A percentile compares a stretch with the other conserved stretches of the same genome.
Conservation (phyloP, 2,113 vertebrate species). For the Tetrax tetrax region DNA sequence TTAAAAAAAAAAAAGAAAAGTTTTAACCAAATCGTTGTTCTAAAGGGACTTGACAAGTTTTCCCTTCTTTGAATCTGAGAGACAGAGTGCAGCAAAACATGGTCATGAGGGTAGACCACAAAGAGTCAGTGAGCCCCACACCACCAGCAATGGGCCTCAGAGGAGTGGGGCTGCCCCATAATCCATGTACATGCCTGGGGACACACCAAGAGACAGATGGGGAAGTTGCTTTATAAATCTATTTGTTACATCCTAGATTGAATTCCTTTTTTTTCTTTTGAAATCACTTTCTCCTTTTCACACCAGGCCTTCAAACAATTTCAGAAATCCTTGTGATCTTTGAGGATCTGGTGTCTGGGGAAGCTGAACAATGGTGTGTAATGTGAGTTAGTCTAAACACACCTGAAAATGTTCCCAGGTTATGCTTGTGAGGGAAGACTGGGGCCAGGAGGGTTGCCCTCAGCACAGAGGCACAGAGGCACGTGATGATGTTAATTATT, state of each 20-base stretch:
- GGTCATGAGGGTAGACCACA: not conserved
- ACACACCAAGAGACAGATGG: not conserved
- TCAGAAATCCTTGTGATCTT: not conserved
- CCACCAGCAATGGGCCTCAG: not conserved
- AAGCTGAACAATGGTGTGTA: not conserved
- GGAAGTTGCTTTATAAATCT: not conserved
- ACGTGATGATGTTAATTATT: not conserved
- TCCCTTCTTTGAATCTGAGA: constrained; percentile 50
- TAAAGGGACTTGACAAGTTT: constrained; percentile 54
- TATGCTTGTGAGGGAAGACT: not conserved
- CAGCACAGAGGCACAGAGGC: not conserved
- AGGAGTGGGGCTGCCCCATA: not conserved
- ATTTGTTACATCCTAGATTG: not conserved
- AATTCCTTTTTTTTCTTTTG: not conserved
- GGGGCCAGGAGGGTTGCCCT: not conserved
- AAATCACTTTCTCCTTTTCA: not conserved
- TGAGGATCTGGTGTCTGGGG: not conserved
- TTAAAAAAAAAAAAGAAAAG: not conserved
- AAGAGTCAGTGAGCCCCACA: not conserved
- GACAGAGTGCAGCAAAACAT: constrained; percentile 26
- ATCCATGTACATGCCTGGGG: not conserved
- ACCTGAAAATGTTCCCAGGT: not conserved
- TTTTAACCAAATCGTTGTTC: not conserved
- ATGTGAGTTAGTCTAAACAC: not conserved
- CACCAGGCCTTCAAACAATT: not conserved